Percentiles rank a stretch among this genome's conserved stretches.
Conservation (phyloP, 2,888 invertebrate species). For the Eudasyphora cyanicolor region DNA sequence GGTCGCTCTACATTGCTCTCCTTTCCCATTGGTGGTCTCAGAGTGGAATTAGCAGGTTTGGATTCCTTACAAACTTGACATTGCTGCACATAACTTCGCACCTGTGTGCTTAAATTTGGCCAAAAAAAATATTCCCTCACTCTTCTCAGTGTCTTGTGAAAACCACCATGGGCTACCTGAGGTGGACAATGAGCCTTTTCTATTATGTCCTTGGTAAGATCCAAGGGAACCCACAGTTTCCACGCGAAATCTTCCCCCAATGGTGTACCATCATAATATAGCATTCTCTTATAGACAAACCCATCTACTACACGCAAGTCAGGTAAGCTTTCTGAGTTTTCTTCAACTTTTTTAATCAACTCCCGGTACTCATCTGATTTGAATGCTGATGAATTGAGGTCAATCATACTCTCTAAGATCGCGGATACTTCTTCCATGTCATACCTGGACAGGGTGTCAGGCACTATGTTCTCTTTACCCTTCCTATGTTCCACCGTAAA, state of each 20-base stretch:
- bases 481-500: no score
- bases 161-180: background rate
- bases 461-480: no score
- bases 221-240: background rate
- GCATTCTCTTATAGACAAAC: no score
- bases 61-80: background rate
- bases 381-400: no score
- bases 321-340: no score
- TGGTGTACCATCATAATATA: background rate
- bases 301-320: no score
- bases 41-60: background rate
- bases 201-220: background rate
- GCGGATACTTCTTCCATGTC: no score
- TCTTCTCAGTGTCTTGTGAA: slow-evolving; percentile 1
- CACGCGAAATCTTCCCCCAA: background rate
- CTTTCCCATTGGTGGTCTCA: background rate
- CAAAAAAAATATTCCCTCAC: slow-evolving; percentile 18
- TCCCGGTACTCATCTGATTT: no score
- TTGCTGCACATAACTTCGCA: background rate
- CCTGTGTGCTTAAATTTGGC: background rate
- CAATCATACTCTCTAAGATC: no score
- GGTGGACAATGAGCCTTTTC: slow-evolving; percentile 1
- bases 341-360: no score
- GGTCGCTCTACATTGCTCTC: background rate
- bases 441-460: no score